Evolutionary conservation across 2,113 vertebrate genomes (phyloP).

Genomic region (Nannobrachium achirus): DNA sequence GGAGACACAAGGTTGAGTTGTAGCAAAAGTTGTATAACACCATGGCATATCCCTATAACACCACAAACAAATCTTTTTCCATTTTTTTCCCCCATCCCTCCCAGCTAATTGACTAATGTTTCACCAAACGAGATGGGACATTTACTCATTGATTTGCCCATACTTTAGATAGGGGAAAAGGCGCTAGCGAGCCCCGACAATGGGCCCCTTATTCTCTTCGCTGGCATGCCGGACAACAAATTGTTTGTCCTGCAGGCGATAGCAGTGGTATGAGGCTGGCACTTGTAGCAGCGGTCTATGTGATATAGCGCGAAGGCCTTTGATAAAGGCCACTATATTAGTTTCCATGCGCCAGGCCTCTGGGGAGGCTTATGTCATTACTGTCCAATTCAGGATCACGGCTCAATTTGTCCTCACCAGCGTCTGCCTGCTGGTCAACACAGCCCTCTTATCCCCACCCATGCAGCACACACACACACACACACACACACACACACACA

Average conservation of each 20-base stretch:
- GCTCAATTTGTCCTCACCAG: not conserved
- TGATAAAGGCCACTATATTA: constrained; percentile 42
- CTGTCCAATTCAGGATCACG: not conserved
- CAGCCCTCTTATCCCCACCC: too few relatives aligned
- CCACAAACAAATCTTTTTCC: too few relatives aligned
- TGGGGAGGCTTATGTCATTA: constrained; percentile 11
- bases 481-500: too few relatives aligned
- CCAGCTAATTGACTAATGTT: not conserved
- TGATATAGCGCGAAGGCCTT: constrained; percentile 26
- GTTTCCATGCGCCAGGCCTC: not conserved
- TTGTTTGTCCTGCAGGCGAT: constrained; percentile 38
- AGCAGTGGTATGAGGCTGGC: constrained; percentile 14
- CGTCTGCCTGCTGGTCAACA: not conserved
- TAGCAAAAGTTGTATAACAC: too few relatives aligned
- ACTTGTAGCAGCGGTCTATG: constrained; percentile 34
- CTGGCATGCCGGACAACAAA: constrained; percentile 22
- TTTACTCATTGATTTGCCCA: not conserved
- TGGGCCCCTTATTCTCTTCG: not conserved
- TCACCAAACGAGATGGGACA: not conserved
- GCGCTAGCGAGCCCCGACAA: constrained; percentile 25
- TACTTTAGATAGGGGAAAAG: not conserved
- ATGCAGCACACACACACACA: too few relatives aligned
- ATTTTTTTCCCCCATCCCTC: too few relatives aligned
- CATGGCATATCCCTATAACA: too few relatives aligned
- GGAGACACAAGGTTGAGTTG: too few relatives aligned